phyloP scores from a whole-genome alignment of 1,140 invertebrate genomes.

The Whitmania pigra region DNA sequence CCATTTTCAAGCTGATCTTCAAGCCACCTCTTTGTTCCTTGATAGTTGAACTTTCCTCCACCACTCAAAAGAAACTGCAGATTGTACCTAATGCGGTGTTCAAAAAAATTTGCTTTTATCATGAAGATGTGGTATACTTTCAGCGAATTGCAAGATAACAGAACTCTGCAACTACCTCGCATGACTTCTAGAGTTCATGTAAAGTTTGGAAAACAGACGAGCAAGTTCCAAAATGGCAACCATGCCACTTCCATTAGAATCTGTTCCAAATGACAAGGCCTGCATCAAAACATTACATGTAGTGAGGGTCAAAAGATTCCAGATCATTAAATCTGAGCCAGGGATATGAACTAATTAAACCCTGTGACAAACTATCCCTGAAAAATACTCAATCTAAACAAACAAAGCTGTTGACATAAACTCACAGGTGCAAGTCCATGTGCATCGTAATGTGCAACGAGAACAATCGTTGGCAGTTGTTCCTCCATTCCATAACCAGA shows the following conservation, averaged over 20 bases:
- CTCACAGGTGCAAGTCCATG: conserved; percentile 73
- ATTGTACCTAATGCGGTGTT: conserved; percentile 49
- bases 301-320: neutral
- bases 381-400: neutral
- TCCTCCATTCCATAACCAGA: conserved; percentile 62
- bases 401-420: conserved; percentile 26
- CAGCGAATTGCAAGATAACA: conserved; percentile 21
- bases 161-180: conserved; percentile 47
- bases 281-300: conserved; percentile 38
- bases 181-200: conserved; percentile 62
- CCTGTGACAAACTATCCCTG: too few species aligned
- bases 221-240: conserved; percentile 74
- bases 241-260: conserved; percentile 86
- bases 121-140: neutral
- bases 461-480: conserved; percentile 68
- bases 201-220: conserved; percentile 78
- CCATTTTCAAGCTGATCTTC: conserved; percentile 78
- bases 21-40: conserved; percentile 88
- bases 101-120: neutral
- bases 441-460: conserved; percentile 86
- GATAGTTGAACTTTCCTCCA: conserved; percentile 86
- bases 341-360: too few species aligned
- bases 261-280: conserved; percentile 69
- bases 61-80: conserved; percentile 80
- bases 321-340: neutral